Evolutionary conservation across 2,888 invertebrate genomes (phyloP).

Genomic region (Nomada fucata): DNA sequence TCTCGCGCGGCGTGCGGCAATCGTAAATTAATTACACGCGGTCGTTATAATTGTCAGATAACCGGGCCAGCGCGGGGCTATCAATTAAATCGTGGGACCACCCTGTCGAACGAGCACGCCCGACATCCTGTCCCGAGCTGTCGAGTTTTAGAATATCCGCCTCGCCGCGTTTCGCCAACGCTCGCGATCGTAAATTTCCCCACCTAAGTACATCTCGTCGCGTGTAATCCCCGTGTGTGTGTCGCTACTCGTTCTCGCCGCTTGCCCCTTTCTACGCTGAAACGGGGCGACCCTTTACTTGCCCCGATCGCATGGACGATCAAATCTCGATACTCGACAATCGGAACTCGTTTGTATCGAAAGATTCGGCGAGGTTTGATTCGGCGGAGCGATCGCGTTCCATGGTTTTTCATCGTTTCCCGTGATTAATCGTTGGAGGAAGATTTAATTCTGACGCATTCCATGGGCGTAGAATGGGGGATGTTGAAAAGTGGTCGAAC

Average conservation of each 20-base stretch:
- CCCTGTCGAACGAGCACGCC: not conserved
- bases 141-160: conserved; percentile 15
- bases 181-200: conserved; percentile 33
- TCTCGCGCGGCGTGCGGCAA: conserved; percentile 35
- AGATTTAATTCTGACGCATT: too few relatives aligned
- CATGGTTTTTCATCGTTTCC: too few relatives aligned
- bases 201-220: conserved; percentile 11
- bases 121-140: not conserved
- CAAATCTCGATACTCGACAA: too few relatives aligned
- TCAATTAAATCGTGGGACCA: conserved; percentile 28
- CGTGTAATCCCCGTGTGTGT: conserved; percentile 37
- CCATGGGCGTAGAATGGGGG: too few relatives aligned
- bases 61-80: conserved; percentile 1
- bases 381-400: too few relatives aligned
- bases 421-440: too few relatives aligned
- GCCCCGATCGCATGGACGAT: too few relatives aligned
- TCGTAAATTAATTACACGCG: conserved; percentile 48
- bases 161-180: too few relatives aligned
- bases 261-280: not conserved
- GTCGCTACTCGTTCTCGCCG: not conserved
- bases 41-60: conserved; percentile 37
- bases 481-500: too few relatives aligned
- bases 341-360: too few relatives aligned
- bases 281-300: not conserved
- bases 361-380: too few relatives aligned